Percentiles rank a stretch among this genome's conserved stretches.
These are phyloP conservation scores for Drosophila takahashii DNA, from an alignment of 1,140 invertebrate species.

Conservation along the genomic window DNA sequence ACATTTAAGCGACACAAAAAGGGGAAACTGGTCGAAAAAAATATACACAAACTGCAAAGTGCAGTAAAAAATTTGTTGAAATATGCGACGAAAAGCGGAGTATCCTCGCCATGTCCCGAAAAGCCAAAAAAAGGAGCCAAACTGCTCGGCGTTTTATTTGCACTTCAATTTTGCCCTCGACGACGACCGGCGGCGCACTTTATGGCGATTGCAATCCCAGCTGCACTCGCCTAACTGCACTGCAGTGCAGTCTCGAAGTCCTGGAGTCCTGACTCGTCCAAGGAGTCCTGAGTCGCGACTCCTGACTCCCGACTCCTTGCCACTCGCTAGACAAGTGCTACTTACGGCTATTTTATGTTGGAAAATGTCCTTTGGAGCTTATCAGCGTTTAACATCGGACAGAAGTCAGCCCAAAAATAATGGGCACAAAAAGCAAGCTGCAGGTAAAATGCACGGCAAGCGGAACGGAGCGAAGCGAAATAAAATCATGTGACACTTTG, in stretches of 20 bases:
- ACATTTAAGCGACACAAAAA: conserved; percentile 63
- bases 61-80: conserved; percentile 75
- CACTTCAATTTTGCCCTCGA: conserved; percentile 80
- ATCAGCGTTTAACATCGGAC: conserved; percentile 72
- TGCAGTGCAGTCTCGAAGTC: conserved; percentile 57
- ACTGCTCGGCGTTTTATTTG: conserved; percentile 76
- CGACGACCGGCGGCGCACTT: conserved; percentile 62
- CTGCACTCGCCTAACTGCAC: conserved; percentile 77
- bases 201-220: conserved; percentile 80
- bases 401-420: conserved; percentile 72
- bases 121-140: conserved; percentile 38
- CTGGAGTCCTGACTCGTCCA: conserved; percentile 23
- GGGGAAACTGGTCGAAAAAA: conserved; percentile 14
- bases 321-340: conserved; percentile 72
- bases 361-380: conserved; percentile 75
- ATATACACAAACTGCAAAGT: conserved; percentile 57
- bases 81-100: conserved; percentile 50
- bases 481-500: conserved; percentile 83
- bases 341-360: conserved; percentile 80
- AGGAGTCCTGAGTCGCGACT: conserved; percentile 23
- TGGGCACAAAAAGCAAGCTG: conserved; percentile 61
- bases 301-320: conserved; percentile 15
- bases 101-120: conserved; percentile 22
- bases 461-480: conserved; percentile 50
- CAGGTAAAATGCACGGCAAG: conserved; percentile 68